Base-by-base conservation (phyloP, 2,888 invertebrate genomes). In the Parapristionchus giblindavisi region DNA sequence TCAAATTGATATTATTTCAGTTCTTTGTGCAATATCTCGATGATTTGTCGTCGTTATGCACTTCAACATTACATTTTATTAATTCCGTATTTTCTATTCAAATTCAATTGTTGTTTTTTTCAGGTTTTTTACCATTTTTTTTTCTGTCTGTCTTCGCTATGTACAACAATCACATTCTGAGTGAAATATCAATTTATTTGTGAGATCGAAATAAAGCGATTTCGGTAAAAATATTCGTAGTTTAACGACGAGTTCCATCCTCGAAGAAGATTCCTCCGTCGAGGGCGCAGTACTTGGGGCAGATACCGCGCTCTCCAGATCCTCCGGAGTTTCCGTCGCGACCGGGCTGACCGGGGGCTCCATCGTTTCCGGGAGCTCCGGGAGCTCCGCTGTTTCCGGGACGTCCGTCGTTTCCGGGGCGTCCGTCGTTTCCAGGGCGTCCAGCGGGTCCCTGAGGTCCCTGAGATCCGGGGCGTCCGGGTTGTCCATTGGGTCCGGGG, bases 381-480 rank as follows among this genome's bases (percentile, higher is more conserved):
- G 68, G 72, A 11, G 75, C 68, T 77, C 81, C 81, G 40, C 68
- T 66, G 66, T 75, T 75, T 78, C 81, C 81, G 36, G 76, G 66
- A 38, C 75, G 8, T 58, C 73, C 73, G 60, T 73, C 61, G 24
- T 60, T n/a, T 38, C 73, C 73, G 51, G 73, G 73, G 29, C 51
- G 63, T 3, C 76, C 76, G 52, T 60, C 73, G 56, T 75, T 68
- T 40, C 78, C 80, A 58, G 66, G 75, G 24, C 60, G 90, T 93
- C 94, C 93, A 88, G 92, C 92, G 79, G 74, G 76, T 38, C 79
- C 78, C 0, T 17, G 34, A 29, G 34, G 54, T 70, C 70, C 70
- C 70, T 70, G 70, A 54, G 70, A 70, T 70, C 70, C 70, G 70
- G 70, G 70, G 36, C 54, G 52, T n/a, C 70, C 70, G 29, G 70